Evolutionary conservation across 2,888 invertebrate genomes (phyloP).

Genomic region (Clistopyga incitator): DNA sequence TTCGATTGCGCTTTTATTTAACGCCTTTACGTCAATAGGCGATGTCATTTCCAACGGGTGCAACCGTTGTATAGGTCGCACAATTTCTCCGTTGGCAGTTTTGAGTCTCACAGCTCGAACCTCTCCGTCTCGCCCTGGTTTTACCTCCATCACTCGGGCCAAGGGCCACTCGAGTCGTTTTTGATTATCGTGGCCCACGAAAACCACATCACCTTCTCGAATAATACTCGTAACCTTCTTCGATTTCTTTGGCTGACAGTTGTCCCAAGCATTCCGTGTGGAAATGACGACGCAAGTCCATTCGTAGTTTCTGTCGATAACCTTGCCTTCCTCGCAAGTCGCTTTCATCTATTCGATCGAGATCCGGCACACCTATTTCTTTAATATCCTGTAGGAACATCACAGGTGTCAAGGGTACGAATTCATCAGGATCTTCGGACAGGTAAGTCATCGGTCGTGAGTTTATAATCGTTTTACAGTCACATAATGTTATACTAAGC

Average conservation of each 20-base stretch:
- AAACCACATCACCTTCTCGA: slow-evolving; percentile 48
- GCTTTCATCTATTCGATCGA: slow-evolving; percentile 38
- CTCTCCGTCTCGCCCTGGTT: slow-evolving; percentile 44
- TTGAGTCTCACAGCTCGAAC: slow-evolving; percentile 52
- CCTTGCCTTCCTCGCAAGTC: slow-evolving; percentile 18
- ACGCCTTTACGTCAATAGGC: background rate
- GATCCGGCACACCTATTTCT: slow-evolving; percentile 57
- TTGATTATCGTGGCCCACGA: slow-evolving; percentile 52
- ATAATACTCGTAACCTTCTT: background rate
- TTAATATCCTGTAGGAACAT: slow-evolving; percentile 66
- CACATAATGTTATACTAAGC: slow-evolving; percentile 73
- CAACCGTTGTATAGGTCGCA: slow-evolving; percentile 55
- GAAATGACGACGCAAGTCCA: slow-evolving; percentile 60
- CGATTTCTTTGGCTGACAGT: background rate
- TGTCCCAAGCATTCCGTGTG: slow-evolving; percentile 63
- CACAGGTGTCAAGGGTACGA: slow-evolving; percentile 64
- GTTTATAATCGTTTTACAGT: slow-evolving; percentile 79
- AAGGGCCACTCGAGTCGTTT: slow-evolving; percentile 61
- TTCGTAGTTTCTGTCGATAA: slow-evolving; percentile 34
- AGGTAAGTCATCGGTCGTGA: slow-evolving; percentile 77
- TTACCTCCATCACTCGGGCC: slow-evolving; percentile 38
- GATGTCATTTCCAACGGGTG: slow-evolving; percentile 49
- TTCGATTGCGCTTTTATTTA: background rate
- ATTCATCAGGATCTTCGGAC: slow-evolving; percentile 65
- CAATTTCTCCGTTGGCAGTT: slow-evolving; percentile 43